Base-by-base conservation (phyloP, 2,888 invertebrate species). In the Stenolophus ochropezus region DNA sequence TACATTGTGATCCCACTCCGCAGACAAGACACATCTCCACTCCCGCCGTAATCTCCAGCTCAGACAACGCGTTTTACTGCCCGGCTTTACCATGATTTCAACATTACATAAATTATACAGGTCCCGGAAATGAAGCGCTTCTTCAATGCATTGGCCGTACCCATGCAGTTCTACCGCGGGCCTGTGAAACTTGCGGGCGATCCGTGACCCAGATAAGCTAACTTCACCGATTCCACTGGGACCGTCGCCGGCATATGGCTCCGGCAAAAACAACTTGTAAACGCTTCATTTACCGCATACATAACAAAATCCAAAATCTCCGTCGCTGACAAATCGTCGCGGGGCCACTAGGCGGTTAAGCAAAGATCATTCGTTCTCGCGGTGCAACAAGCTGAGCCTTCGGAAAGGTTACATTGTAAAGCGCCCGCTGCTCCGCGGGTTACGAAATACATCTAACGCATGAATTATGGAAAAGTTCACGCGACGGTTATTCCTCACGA, bases 401-500 rank as follows among this genome's bases (percentile, higher is more conserved):
- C 49, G 49, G 49, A 51, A 74, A 49, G 51, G 49, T 49, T 73
- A 73, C 73, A 49, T 73, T 73, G 73, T 73, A 73, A 47, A 42
- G 20, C 20, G n/a, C 21, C 33, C 47, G 18, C 18, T 14, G 18
- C 20, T 11, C 25, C 51, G 25, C 20, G 47, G 42, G 78, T 78
- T 61, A 65, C 25, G 65, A 78, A 58, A 78, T 78, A 78, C 49
- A 78, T 58, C 61, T 47, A 49, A 49, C 78, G 78, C 78, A 78
- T 78, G 78, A 78, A 78, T 78, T 78, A 78, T 78, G 78, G 78
- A 78, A 78, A 78, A 78, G 78, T 78, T 78, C 78, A 78, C 78
- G 78, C 65, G 78, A 78, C 78, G 61, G 65, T 78, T 78, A 78
- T 78, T 78, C 49, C 78, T 65, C n/a, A 49, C 78, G 78, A 78